These are phyloP conservation scores for Danaus melanippus DNA, from an alignment of 1,140 invertebrate species.

Conservation along the genomic window DNA sequence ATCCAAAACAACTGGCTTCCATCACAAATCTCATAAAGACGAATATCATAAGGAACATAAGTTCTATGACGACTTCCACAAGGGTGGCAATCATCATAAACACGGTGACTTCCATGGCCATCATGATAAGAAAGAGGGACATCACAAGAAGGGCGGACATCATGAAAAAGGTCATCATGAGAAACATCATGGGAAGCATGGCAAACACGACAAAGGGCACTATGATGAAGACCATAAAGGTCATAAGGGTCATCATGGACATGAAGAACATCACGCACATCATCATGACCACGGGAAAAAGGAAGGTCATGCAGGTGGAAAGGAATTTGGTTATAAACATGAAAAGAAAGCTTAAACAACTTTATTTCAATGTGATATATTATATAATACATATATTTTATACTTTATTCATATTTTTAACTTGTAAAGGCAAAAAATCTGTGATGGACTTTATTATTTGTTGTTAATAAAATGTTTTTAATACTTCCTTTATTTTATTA, in stretches of 20 bases:
- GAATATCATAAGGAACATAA: slow-evolving; percentile 89
- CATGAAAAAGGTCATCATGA: slow-evolving; percentile 80
- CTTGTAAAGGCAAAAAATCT: no score
- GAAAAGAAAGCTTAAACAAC: slow-evolving; percentile 57
- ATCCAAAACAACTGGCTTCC: slow-evolving; percentile 82
- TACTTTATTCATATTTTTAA: slow-evolving; percentile 13
- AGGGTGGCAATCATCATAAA: slow-evolving; percentile 80
- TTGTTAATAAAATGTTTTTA: no score
- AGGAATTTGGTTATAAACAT: slow-evolving; percentile 76
- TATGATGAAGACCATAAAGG: slow-evolving; percentile 76
- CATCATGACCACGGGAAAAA: slow-evolving; percentile 79
- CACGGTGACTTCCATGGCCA: slow-evolving; percentile 80
- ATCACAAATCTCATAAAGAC: slow-evolving; percentile 86
- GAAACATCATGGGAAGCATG: slow-evolving; percentile 82
- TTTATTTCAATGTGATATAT: slow-evolving; percentile 7
- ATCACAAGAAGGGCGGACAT: slow-evolving; percentile 80
- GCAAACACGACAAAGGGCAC: slow-evolving; percentile 80
- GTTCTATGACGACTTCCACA: slow-evolving; percentile 86
- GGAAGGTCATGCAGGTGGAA: slow-evolving; percentile 75
- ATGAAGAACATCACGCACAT: slow-evolving; percentile 78
- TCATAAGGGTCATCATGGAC: slow-evolving; percentile 75
- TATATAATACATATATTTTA: slow-evolving; percentile 15
- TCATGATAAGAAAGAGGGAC: slow-evolving; percentile 79
- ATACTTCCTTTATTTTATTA: no score
- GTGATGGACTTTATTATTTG: no score